Conservation (phyloP, 1,140 invertebrate species). For the Paraescarpia echinospica region DNA sequence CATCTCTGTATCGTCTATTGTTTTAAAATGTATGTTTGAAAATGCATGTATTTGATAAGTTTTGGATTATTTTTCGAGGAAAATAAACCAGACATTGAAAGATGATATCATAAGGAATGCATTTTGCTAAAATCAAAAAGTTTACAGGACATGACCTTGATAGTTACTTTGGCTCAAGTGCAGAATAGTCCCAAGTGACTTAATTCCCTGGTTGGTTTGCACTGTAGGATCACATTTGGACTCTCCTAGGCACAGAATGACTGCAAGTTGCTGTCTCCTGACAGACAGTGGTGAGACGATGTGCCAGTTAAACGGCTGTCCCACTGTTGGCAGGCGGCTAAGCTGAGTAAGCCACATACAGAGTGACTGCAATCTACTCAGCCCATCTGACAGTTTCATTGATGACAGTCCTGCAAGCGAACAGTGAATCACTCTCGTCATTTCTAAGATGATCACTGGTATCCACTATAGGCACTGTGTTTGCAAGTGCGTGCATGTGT, state of each 20-base stretch:
- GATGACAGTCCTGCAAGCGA: background rate
- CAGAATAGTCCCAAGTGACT: no score
- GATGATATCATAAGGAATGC: no score
- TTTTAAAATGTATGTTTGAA: no score
- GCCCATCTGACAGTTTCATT: background rate
- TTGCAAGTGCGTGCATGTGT: background rate
- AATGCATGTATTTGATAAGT: no score
- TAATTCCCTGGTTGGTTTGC: no score
- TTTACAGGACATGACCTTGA: no score
- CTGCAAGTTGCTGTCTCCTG: background rate
- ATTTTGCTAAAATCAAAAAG: no score
- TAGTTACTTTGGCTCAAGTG: no score
- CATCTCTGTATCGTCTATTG: no score
- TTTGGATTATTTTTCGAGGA: no score
- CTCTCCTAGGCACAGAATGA: background rate
- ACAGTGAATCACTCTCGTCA: background rate
- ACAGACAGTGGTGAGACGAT: background rate
- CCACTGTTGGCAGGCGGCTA: background rate
- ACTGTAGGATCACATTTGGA: no score
- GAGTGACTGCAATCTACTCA: background rate
- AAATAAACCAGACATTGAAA: no score
- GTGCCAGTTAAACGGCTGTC: background rate
- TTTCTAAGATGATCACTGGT: background rate
- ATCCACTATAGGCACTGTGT: background rate
- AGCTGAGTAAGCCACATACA: background rate